These are phyloP conservation scores for Agonum fuliginosum DNA, from an alignment of 2,888 invertebrate genomes.

Conservation along the genomic window DNA sequence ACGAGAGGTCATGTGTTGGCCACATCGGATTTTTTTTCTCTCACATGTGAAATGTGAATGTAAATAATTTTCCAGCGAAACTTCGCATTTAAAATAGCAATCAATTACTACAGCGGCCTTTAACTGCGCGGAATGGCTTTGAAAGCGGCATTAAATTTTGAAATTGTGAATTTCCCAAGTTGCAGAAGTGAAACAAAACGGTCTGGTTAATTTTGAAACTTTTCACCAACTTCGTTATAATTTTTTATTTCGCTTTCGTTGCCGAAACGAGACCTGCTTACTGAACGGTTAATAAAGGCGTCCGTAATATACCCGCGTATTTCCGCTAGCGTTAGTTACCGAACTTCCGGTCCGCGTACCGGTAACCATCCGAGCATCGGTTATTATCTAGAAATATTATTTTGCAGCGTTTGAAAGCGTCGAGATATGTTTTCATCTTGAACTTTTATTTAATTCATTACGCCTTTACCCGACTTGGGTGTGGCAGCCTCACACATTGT, in stretches of 20 bases:
- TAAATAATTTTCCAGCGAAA: background rate
- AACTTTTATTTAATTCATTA: too few relatives aligned
- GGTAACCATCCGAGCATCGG: background rate
- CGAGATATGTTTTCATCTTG: background rate
- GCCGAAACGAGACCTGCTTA: slow-evolving; percentile 36
- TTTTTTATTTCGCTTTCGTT: slow-evolving; percentile 36
- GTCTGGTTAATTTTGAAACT: slow-evolving; percentile 18
- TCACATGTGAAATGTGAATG: too few relatives aligned
- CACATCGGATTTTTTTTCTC: too few relatives aligned
- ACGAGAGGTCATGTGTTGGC: too few relatives aligned
- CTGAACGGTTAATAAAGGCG: slow-evolving; percentile 38
- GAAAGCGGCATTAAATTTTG: slow-evolving; percentile 16
- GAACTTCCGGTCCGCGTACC: background rate
- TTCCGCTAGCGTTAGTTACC: slow-evolving; percentile 16
- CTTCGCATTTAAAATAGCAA: background rate
- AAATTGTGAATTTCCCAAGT: slow-evolving; percentile 35
- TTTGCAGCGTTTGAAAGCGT: background rate
- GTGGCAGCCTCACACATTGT: too few relatives aligned
- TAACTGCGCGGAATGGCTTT: slow-evolving; percentile 5
- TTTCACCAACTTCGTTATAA: slow-evolving; percentile 36
- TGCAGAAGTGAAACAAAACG: slow-evolving; percentile 32
- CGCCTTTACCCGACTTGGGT: too few relatives aligned
- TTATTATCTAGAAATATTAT: slow-evolving; percentile 10
- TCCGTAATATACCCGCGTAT: slow-evolving; percentile 32
- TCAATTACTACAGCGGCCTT: slow-evolving; percentile 20